Conservation (phyloP, 2,113 vertebrate genomes). For the Tyto alba region DNA sequence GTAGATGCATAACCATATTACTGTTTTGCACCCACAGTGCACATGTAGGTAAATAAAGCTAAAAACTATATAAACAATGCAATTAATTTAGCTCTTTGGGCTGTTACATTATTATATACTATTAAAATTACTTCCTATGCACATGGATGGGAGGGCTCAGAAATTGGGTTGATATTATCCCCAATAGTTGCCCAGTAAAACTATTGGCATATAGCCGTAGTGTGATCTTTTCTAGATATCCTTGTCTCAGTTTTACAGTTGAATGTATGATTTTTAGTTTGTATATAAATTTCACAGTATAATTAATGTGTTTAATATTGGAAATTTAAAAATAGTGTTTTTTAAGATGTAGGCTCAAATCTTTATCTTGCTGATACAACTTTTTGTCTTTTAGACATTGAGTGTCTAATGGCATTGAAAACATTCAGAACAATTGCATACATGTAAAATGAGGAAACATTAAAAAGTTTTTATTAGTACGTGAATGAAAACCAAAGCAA, state of each 20-base stretch:
- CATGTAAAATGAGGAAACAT: background rate
- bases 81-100: background rate
- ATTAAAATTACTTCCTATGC: background rate
- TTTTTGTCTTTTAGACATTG: background rate
- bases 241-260: background rate
- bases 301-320: background rate
- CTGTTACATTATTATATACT: background rate
- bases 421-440: background rate
- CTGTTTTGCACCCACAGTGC: background rate
- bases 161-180: background rate
- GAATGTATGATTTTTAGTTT: background rate
- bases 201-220: background rate
- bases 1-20: background rate
- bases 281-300: background rate
- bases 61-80: background rate
- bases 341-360: background rate
- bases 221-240: background rate
- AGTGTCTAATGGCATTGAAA: background rate
- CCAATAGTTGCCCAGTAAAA: rapidly evolving
- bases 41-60: background rate
- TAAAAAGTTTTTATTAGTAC: background rate
- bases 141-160: background rate
- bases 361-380: background rate
- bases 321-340: background rate
- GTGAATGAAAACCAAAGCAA: background rate